These are phyloP conservation scores for Montipora sp. DNA, from an alignment of 64 coral and sea anemone genomes.

Conservation along the genomic window DNA sequence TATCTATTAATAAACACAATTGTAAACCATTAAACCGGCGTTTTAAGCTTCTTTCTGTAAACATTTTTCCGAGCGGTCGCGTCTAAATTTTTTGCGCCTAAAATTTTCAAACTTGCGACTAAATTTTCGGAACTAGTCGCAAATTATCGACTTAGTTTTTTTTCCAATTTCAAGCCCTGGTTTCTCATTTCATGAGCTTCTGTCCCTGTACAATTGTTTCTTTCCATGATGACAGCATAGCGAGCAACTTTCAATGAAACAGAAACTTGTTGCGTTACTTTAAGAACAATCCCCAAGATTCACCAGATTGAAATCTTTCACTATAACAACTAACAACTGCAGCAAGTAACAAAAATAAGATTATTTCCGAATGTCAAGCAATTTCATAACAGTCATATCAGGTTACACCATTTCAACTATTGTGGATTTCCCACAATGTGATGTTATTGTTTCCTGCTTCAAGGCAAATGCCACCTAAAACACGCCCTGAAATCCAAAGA, in stretches of 20 bases:
- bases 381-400: background rate
- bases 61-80: too few species aligned
- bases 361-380: background rate
- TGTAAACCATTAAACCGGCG: too few species aligned
- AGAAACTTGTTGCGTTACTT: background rate
- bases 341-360: background rate
- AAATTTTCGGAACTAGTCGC: too few species aligned
- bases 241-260: background rate
- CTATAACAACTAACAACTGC: background rate
- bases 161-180: too few species aligned
- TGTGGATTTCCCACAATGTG: background rate
- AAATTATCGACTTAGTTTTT: too few species aligned
- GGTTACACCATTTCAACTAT: background rate
- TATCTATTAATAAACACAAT: too few species aligned
- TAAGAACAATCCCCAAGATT: background rate
- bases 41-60: too few species aligned
- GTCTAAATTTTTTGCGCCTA: too few species aligned
- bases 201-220: background rate
- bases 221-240: background rate
- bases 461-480: background rate
- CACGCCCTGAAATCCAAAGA: background rate
- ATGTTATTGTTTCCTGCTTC: background rate
- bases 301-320: background rate
- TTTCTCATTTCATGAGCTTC: background rate
- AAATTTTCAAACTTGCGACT: too few species aligned